Base-by-base conservation (phyloP, 2,888 invertebrate genomes). In the Hofmannophila pseudospretella region DNA sequence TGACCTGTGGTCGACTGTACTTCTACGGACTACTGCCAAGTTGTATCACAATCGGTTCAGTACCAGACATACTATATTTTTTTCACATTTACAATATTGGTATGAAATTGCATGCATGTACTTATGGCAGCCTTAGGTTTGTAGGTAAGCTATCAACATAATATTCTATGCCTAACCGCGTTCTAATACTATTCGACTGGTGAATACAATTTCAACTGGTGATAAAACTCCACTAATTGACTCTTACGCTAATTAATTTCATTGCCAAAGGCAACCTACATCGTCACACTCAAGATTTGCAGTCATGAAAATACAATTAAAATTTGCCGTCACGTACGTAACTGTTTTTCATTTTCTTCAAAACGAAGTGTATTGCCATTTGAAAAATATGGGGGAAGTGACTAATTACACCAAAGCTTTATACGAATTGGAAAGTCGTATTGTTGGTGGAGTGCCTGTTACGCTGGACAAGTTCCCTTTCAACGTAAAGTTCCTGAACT, bases 401-500 rank as follows among this genome's bases (percentile, higher is more conserved):
- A 34, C 34, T n/a, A 49, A 54, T 35, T 47, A 51, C 44, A 42
- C 45, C 1, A 34, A 22, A 8, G 26, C 45, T 10, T 19, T 45
- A 3, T 13, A 44, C 3, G 30, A 45, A n/a, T 20, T 54, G 0
- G 49, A 48, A 13, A 28, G 35, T 32, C 39, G 53, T 11, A 61
- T 68, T 25, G 34, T 57, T 2, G 63, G 60, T 0, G 69, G 67
- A 1, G 31, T 25, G 1, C 34, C 38, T 2, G 39, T 52, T 1
- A 34, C 33, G 1, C 42, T 57, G 2, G 39, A 47, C n/a, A 33
- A 44, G 4, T 60, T 49, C 30, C 67, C 67, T 1, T 58, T 49
- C 31, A 49, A 46, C 13, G 60, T 67, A 8, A 58, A 63, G 37
- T 55, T 70, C 29, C 50, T 63, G 12, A 70, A 68, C 36, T 39